A percentile compares a stretch with the other conserved stretches of the same genome.
Conservation (phyloP, 2,113 vertebrate species). For the Macquaria australasica region DNA sequence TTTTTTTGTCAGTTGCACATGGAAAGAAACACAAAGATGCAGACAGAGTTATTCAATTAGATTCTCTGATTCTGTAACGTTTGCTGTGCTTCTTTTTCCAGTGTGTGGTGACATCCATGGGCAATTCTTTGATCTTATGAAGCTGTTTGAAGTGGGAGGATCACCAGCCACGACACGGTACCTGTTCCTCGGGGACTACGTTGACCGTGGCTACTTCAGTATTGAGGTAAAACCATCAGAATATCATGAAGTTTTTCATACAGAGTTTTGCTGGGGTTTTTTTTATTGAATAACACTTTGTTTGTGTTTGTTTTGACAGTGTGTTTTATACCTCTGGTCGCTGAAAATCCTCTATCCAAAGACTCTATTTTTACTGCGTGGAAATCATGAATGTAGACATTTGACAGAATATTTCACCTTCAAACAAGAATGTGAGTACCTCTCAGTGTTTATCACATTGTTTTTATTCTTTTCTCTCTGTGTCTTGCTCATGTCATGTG, state of each 20-base stretch:
- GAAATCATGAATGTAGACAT: slow-evolving; percentile 92
- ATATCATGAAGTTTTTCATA: not conserved
- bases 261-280: too few relatives aligned
- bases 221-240: slow-evolving; percentile 83
- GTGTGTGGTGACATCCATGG: slow-evolving; percentile 90
- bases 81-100: slow-evolving; percentile 28
- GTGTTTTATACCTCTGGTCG: slow-evolving; percentile 90
- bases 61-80: slow-evolving; percentile 5
- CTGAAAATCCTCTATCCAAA: slow-evolving; percentile 91
- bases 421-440: slow-evolving; percentile 91
- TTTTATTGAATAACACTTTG: slow-evolving; percentile 32
- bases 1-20: not conserved
- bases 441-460: not conserved
- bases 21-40: not conserved
- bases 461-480: not conserved
- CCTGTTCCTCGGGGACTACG: slow-evolving; percentile 89
- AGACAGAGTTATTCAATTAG: not conserved
- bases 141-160: slow-evolving; percentile 89
- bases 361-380: slow-evolving; percentile 90
- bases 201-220: slow-evolving; percentile 99
- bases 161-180: slow-evolving; percentile 89
- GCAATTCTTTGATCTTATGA: slow-evolving; percentile 90
- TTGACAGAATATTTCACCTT: slow-evolving; percentile 92
- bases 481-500: slow-evolving; percentile 28
- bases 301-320: slow-evolving; percentile 75